Evolutionary conservation across 1,140 invertebrate genomes (phyloP), one percentile per base, ranked within the genome.

Genomic region (Bombus fervidus): DNA sequence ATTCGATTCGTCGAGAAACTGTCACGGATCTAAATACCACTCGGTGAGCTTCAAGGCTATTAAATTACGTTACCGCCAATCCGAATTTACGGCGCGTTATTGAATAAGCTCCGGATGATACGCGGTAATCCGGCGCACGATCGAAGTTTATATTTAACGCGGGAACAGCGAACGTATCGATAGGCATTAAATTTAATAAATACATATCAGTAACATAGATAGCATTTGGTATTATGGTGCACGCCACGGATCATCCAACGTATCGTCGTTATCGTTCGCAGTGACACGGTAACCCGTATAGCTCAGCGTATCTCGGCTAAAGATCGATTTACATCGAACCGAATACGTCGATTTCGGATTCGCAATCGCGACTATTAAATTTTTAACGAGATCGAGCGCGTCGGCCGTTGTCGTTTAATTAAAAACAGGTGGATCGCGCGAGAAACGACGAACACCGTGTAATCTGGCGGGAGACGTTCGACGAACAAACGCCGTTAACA

Each of bases 151-250:
- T 72, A 72, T 41, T 37, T 68, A 34, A n/a, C 79, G 0, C n/a
- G 37, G 47, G 8, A n/a, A 37, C 39, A 15, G 28, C 1, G 9
- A 8, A 41, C 47, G 47, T 59, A 72, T 81, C 79, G 47, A 57
- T 8, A 18, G 18, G 6, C 57, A 37, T 47, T 57, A 47, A 64
- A 41, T 82, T 82, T 82, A 82, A 82, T 82, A 82, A 82, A 82
- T 64, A 62, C 57, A 8, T 62, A 59, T 62, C 47, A 22, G 47
- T 22, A 53, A 53, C 18, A 6, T 22, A 53, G 47, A 53, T 22
- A 53, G 15, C 69, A 47, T 64, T 73, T 22, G 62, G 53, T 73
- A 47, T 53, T 43, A 68, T 0, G 15, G 28, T 53, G 57, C 39
- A 28, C 31, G 3, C 1, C 15, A 5, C n/a, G 39, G 39, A 79